Base-by-base conservation (phyloP, 1,140 invertebrate genomes). In the Trialeurodes vaporariorum region DNA sequence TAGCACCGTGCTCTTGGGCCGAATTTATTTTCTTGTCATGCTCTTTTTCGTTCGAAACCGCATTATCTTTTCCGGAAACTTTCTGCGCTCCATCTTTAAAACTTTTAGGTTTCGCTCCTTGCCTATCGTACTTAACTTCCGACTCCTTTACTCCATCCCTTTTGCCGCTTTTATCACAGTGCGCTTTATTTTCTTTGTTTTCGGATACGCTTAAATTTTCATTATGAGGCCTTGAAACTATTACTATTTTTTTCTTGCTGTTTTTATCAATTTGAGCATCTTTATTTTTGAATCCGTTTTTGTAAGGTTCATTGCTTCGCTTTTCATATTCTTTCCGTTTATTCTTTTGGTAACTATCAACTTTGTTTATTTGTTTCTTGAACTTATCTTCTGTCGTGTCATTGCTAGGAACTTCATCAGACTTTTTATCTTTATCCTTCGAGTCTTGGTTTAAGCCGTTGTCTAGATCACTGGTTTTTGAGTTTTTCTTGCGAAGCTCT, bases 401-500 rank as follows among this genome's bases (percentile, higher is more conserved):
- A 17, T 49, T 5, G 5, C 5, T 49, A 9, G 34, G 17, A 49
- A 17, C 65, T 0, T 22, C 67, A 67, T 40, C 34, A 49, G n/a
- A 65, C 40, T 49, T 64, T 59, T 63, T 59, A 23, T 61, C 61
- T 22, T 68, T 64, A 12, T 61, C 65, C 34, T 59, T 60, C n/a
- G 64, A n/a, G 59, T 27, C 25, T 58, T 40, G 22, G 21, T 67
- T 26, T 67, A 68, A 68, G 59, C 59, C n/a, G 62, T 70, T 64
- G 13, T 22, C 12, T 12, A 64, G 61, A 25, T 67, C 61, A 58
- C 26, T 23, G 11, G 64, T 21, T 27, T 67, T 49, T 49, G 34
- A 49, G 34, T 17, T 63, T 63, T 68, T 72, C 60, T 68, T 69
- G 59, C 67, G 71, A 27, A 65, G 64, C 66, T 71, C 66, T 67